Base-by-base conservation (phyloP, 2,797 vertebrate species). In the Gallinago solitaria region DNA sequence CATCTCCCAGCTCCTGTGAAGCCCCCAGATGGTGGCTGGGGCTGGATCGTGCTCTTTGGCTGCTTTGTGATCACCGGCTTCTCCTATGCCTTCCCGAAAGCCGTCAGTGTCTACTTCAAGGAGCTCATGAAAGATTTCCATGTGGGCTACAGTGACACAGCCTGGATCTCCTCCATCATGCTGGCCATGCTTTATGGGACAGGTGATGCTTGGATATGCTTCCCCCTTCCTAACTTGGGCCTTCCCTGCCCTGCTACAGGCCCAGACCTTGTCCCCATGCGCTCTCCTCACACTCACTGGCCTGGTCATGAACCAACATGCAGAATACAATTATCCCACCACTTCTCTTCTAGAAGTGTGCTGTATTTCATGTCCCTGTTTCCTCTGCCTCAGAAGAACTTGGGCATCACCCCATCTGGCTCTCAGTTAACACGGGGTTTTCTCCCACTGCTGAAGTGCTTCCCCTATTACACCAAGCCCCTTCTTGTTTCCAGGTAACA, bases 81-180 rank as follows among this genome's bases (percentile, higher is more conserved):
- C 94, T 98, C 98, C 95, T 98, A 98, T 19, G 98, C 98, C 94
- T 98, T 98, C 79, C 98, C 98, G 12, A 98, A 98, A 97, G 98
- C 98, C 5, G 95, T 98, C 87, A 98, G 98, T 93, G 98, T 98
- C 94, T 98, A 98, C 96, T 98, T 98, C 97, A 98, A 98, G 87
- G 98, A 98, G 67, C 98, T 98, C 76, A 98, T 98, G 98, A 93
- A 87, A 6, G 98, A 98, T 61, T 98, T 98, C 61, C 96, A 97
- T 0, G 98, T 98, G 20, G 98, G 98, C 78, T 98, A 98, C 97
- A 98, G 98, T 33, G 98, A 98, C 92, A 98, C 98, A 3, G 98
- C 98, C 91, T 98, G 98, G 98, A 98, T 98, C 96, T 98, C 98
- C 60, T 98, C 98, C 61, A 98, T 98, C 92, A 98, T 98, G 97